Evolutionary conservation across 1,140 invertebrate species (phyloP), one percentile per base, ranked within the genome.

Genomic region (Rhynchophorus ferrugineus): DNA sequence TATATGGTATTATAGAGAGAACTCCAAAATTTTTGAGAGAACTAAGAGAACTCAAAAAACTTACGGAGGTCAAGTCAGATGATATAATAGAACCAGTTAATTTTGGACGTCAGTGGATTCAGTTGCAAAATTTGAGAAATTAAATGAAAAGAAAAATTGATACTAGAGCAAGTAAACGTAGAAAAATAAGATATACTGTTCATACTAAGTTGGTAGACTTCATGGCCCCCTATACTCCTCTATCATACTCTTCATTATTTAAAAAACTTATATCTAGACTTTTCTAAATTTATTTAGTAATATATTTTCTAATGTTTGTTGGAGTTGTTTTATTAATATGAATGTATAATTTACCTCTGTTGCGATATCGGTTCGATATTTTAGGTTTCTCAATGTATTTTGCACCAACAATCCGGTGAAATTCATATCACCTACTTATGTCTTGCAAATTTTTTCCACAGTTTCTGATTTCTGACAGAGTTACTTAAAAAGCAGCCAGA

Each of bases 161-260:
- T 63, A 92, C 89, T 0, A 84, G 82, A 70, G 91, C 91, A 0
- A 92, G 89, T 11, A 98, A 98, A 71, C 95, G 91, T 0, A 75
- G 93, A 58, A 89, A 85, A 72, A 77, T 96, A 21, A 82, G 92
- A 46, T 98, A 93, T 72, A 84, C 86, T 59, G 83, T 95, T 9
- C 91, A 95, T 69, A 81, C 84, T 34, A 91, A 95, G 69, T 71
- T 98, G 16, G 82, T 95, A 0, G 97, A 94, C 71, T 97, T 91
- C 64, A 95, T 95, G 91, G 90, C 91, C 2, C 87, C 90, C n/a
- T n/a, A n/a, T n/a, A n/a, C n/a, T n/a, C n/a, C n/a, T 68, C 89
- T 93, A 69, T 68, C 94, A 14, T 91, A 81, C 60, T 82, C 74
- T 66, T 94, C 91, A 0, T 69, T 94, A 35, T 95, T 94, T 73